phyloP scores from a whole-genome alignment of 30 jellyfish, hydroid and myxozoan genomes.

The Mastigias papua region DNA sequence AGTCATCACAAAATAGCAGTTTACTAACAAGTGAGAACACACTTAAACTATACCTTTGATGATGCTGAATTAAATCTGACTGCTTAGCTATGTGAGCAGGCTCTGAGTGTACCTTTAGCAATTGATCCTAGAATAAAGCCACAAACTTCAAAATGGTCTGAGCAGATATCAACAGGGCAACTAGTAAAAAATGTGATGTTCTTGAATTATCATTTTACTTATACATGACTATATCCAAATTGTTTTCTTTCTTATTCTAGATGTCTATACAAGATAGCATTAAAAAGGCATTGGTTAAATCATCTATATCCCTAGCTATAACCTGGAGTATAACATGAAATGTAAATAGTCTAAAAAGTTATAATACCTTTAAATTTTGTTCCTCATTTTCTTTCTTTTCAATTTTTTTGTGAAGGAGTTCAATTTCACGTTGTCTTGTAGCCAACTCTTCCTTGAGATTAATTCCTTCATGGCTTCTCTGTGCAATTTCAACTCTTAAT shows the following conservation, averaged over 20 bases:
- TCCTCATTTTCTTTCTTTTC: slow-evolving; percentile 82
- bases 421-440: slow-evolving; percentile 61
- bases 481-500: slow-evolving; percentile 82
- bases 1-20: too few relatives aligned
- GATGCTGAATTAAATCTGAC: slow-evolving; percentile 79
- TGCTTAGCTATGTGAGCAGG: slow-evolving; percentile 93
- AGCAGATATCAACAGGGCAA: neutral
- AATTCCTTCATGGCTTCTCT: slow-evolving; percentile 84
- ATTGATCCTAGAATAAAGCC: slow-evolving; percentile 61
- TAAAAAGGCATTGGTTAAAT: too few relatives aligned
- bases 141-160: neutral
- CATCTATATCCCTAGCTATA: too few relatives aligned
- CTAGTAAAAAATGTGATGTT: neutral
- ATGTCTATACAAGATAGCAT: too few relatives aligned
- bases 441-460: slow-evolving; percentile 80
- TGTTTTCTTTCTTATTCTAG: too few relatives aligned
- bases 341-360: too few relatives aligned
- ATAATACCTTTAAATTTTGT: slow-evolving; percentile 84
- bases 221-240: too few relatives aligned
- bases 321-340: too few relatives aligned
- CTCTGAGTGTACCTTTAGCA: slow-evolving; percentile 77
- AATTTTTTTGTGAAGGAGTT: slow-evolving; percentile 31
- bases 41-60: slow-evolving; percentile 64
- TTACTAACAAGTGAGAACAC: neutral
- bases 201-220: too few relatives aligned